Percentiles rank a stretch among this genome's conserved stretches.
phyloP scores from a whole-genome alignment of 2,113 vertebrate species.

The Osmerus mordax region DNA sequence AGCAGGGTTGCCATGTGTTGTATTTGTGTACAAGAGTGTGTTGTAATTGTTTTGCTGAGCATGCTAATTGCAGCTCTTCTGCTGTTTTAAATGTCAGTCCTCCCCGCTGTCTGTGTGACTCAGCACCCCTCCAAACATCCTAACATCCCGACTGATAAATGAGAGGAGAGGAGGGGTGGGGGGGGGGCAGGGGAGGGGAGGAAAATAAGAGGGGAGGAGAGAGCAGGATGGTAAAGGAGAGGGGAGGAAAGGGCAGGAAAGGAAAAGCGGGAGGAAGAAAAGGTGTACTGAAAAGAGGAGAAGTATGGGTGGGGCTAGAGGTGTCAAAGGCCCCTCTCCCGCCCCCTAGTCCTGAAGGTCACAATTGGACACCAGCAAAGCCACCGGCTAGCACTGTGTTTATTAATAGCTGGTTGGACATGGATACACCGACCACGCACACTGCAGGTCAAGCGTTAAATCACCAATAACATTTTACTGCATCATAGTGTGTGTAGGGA shows the following conservation, averaged over 20 bases:
- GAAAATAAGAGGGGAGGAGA: neutral
- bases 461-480: constrained; percentile 28
- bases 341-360: constrained; percentile 18
- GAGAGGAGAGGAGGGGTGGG: constrained; percentile 5
- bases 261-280: neutral
- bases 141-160: constrained; percentile 10
- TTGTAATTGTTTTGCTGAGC: constrained; percentile 58
- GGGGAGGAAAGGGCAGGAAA: constrained; percentile 2
- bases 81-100: constrained; percentile 61
- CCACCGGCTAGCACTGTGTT: constrained; percentile 24
- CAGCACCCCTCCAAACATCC: constrained; percentile 45
- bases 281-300: neutral
- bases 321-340: constrained; percentile 16
- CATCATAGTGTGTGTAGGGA: constrained; percentile 4
- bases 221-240: neutral
- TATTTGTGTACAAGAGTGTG: constrained; percentile 39
- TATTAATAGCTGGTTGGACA: constrained; percentile 37
- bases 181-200: too few relatives aligned
- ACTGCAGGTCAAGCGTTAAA: constrained; percentile 43
- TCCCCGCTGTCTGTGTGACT: constrained; percentile 48
- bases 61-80: constrained; percentile 61
- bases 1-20: too few relatives aligned
- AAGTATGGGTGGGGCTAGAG: neutral
- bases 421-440: constrained; percentile 4
- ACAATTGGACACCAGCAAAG: constrained; percentile 34